Evolutionary conservation across 2,888 invertebrate species (phyloP), one percentile per base, ranked within the genome.

Genomic region (Yponomeuta cagnagella): DNA sequence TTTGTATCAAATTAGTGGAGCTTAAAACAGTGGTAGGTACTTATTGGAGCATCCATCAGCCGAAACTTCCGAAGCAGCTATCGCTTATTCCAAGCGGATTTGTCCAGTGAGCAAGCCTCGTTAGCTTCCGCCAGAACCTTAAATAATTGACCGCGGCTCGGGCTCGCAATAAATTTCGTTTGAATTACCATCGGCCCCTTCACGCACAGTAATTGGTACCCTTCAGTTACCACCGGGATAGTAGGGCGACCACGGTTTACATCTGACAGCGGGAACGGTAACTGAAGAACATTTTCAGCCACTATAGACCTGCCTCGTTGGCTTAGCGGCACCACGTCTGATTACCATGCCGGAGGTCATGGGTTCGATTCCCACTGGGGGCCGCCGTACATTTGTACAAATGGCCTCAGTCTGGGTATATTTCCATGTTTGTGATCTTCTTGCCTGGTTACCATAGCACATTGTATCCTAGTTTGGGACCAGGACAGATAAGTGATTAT

Each of bases 141-240:
- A 37, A 63, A 69, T 69, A 69, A 69, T 69, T 69, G 69, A 69
- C 10, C 37, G 33, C 63, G 63, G 63, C 23, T 12, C 52, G 52
- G 48, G 15, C 33, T 37, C 69, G n/a, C 63, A 80, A 88, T 88
- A 83, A 80, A 86, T 88, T 88, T 87, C 88, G 87, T 89, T 89
- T 69, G 69, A 63, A 89, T 86, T 82, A 82, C 78, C 79, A 69
- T 74, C 76, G 74, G 77, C 77, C 78, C 79, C 84, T 86, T 88
- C 88, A 83, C 84, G 84, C 84, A 76, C 79, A 76, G 85, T 89
- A 89, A 89, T 89, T 89, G 89, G 86, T 82, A 63, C 69, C 69
- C 52, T 69, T 69, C 68, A 68, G 68, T 52, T 68, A 37, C 68
- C 48, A 48, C 68, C 65, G 33, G 65, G 65, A 12, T 65, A 3